Evolutionary conservation across 2,888 invertebrate genomes (phyloP).

Genomic region (Gymnoscelis rufifasciata): DNA sequence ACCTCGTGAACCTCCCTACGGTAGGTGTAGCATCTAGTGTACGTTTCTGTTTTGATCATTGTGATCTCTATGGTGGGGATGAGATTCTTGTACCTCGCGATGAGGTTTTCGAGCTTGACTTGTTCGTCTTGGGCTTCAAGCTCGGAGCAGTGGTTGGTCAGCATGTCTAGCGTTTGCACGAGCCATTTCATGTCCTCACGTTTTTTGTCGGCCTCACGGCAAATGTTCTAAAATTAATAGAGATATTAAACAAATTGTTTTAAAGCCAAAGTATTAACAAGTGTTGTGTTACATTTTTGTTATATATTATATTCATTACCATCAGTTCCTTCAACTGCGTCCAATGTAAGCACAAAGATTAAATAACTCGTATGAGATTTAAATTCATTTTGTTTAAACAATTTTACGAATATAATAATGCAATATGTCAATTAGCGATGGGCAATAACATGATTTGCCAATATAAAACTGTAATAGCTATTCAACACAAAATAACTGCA

Average conservation of each 20-base stretch:
- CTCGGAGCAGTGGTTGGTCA: constrained; percentile 90
- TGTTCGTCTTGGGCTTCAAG: constrained; percentile 89
- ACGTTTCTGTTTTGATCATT: constrained; percentile 94
- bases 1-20: constrained; percentile 93
- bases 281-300: too few species aligned
- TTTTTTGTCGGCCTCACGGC: constrained; percentile 92
- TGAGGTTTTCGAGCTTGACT: constrained; percentile 87
- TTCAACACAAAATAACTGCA: too few species aligned
- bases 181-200: constrained; percentile 97
- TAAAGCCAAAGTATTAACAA: too few species aligned
- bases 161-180: constrained; percentile 92
- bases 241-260: not conserved
- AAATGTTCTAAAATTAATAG: constrained; percentile 83
- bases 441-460: too few species aligned
- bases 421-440: too few species aligned
- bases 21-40: constrained; percentile 95
- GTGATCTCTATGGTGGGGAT: constrained; percentile 95
- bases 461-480: too few species aligned
- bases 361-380: too few species aligned
- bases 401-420: too few species aligned
- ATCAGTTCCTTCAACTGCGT: constrained; percentile 33
- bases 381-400: too few species aligned
- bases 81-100: constrained; percentile 92
- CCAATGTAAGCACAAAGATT: constrained; percentile 18
- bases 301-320: constrained; percentile 19